Conservation (phyloP, 2,113 vertebrate species). For the Oreochromis niloticus region DNA sequence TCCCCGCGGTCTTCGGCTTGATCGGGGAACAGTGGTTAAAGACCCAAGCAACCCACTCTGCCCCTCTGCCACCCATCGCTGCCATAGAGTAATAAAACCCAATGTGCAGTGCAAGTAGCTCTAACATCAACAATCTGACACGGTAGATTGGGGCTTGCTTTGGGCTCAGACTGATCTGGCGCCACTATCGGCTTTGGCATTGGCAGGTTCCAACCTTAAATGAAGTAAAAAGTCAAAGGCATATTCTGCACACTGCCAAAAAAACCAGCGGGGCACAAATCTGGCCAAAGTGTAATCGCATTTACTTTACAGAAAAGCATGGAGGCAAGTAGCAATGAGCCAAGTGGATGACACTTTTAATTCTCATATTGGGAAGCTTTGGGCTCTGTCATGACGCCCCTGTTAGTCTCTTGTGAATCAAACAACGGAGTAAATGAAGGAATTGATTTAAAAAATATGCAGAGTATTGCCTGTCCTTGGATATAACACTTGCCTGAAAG, state of each 20-base stretch:
- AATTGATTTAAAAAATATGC: background rate
- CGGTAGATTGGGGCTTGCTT: constrained; percentile 12
- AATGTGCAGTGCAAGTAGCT: constrained; percentile 2
- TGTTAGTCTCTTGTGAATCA: background rate
- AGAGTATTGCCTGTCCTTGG: background rate
- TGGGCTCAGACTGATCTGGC: constrained; percentile 11
- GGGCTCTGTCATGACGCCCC: background rate
- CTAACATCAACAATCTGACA: constrained; percentile 41
- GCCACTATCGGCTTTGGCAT: background rate
- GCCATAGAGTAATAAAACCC: constrained; percentile 17
- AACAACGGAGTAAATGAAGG: background rate
- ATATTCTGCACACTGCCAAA: constrained; percentile 3
- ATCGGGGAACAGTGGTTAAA: constrained; percentile 46
- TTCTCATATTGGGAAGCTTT: background rate
- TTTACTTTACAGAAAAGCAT: constrained; percentile 21
- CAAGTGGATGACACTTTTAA: background rate
- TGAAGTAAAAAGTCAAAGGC: constrained; percentile 16
- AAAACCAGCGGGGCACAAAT: background rate
- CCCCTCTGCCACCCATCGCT: background rate
- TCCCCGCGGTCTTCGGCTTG: constrained; percentile 34
- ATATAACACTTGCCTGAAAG: background rate
- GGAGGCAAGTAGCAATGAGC: background rate
- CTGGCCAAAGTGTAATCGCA: constrained; percentile 5
- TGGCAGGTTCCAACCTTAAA: constrained; percentile 22
- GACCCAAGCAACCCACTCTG: background rate